Conservation (phyloP, 2,113 vertebrate species). For the Arenaria interpres region DNA sequence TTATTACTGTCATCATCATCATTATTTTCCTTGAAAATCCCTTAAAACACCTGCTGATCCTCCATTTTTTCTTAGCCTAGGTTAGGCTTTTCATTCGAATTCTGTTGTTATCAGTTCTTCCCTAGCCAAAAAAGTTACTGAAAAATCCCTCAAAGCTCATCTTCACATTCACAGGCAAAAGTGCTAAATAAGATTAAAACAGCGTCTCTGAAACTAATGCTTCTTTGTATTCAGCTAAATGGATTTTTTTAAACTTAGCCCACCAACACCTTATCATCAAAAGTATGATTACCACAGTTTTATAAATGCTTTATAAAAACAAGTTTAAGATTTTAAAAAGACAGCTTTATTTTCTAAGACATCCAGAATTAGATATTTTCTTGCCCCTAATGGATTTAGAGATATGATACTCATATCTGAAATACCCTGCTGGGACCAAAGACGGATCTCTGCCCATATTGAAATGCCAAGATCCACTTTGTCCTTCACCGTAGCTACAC, state of each 20-base stretch:
- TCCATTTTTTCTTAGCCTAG: neutral
- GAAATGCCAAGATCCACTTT: neutral
- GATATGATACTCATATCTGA: neutral
- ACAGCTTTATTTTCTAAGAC: neutral
- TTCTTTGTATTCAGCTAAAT: neutral
- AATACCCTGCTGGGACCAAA: neutral
- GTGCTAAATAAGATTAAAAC: neutral
- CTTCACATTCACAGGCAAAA: neutral
- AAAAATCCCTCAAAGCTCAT: neutral
- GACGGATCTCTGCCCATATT: neutral
- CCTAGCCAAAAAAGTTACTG: neutral
- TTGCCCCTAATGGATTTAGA: neutral
- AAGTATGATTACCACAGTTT: neutral
- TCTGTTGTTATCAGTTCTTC: neutral
- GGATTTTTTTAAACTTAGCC: neutral
- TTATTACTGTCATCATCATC: neutral
- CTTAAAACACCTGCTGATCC: neutral
- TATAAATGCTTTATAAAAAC: neutral
- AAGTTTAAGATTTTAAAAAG: neutral
- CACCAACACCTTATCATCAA: neutral
- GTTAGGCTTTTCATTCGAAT: neutral
- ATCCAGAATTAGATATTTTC: neutral
- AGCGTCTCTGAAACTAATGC: neutral
- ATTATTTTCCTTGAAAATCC: neutral
- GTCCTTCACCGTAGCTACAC: neutral